Evolutionary conservation across 2,113 vertebrate species (phyloP), one percentile per base, ranked within the genome.

Genomic region (Catagonus wagneri): DNA sequence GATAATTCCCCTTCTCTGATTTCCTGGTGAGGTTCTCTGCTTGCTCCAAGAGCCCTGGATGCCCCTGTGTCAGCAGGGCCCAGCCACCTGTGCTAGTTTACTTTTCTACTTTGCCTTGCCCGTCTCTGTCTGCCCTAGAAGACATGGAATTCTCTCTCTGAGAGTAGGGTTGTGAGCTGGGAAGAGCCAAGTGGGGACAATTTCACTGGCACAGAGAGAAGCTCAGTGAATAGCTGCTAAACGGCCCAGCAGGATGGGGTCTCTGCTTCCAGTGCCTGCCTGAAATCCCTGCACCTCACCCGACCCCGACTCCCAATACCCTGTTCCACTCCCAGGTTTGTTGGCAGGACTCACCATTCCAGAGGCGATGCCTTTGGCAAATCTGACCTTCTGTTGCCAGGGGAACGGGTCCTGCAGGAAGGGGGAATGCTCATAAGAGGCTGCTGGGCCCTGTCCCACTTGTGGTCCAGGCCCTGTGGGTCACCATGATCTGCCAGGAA

Each of bases 351-450:
- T 99, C 98, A 99, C 99, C 99, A 99, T 99, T 98, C 99, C 99
- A 52, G 99, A 99, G 25, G 99, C 99, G 68, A 99, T 99, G 98
- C 99, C 99, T 98, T 99, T 99, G 95, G 99, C 99, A 98, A 99
- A 99, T 97, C 99, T 99, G 98, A 99, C 99, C 92, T 99, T 99
- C 98, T 99, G 99, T 90, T 99, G 98, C 99, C 99, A 99, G 96
- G 99, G 99, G 98, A 99, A 99, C 0, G 98, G 99, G 74, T 99
- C 99, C 99, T 99, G 98, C 44, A 96, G 97, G 96, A 97, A 39
- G 94, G 97, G 65, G 97, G 58, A 90, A 78, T 89, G 44, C 19
- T 44, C 23, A 34, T 96, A 71, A 94, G 8, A 50, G 60, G 39
- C 19, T 61, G 4, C 93, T 72, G 87, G 89, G 52, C 79, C 66